Percentiles rank a stretch among this genome's conserved stretches.
Conservation (phyloP, 2,888 invertebrate genomes). For the Ornithoptera alexandrae region DNA sequence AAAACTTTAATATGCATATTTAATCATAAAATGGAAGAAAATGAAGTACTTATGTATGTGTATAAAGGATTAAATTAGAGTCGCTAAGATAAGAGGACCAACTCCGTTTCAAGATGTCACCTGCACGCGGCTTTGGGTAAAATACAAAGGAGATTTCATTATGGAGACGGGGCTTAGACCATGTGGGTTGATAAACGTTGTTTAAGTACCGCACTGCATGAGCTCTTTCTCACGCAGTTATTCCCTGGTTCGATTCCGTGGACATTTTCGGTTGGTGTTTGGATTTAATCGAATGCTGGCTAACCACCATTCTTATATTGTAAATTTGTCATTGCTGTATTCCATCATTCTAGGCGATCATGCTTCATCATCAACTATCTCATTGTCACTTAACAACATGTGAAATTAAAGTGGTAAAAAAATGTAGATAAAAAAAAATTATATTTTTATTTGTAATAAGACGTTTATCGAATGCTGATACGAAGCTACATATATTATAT, state of each 20-base stretch:
- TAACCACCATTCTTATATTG: no score
- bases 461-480: no score
- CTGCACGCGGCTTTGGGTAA: background rate
- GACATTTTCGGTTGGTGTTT: background rate
- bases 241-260: background rate
- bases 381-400: no score
- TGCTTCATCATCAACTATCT: no score
- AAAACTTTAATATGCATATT: background rate
- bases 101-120: background rate
- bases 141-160: slow-evolving; percentile 1
- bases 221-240: no score
- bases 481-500: no score
- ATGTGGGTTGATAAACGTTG: background rate
- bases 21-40: background rate
- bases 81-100: background rate
- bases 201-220: background rate
- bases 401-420: no score
- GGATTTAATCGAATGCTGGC: no score
- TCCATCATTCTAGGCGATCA: no score
- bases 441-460: no score
- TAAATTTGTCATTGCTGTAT: no score
- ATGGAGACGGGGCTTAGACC: background rate
- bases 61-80: background rate
- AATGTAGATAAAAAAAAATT: no score
- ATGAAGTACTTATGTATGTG: background rate